phyloP scores from a whole-genome alignment of 2,113 vertebrate genomes.

The Pipa parva region DNA sequence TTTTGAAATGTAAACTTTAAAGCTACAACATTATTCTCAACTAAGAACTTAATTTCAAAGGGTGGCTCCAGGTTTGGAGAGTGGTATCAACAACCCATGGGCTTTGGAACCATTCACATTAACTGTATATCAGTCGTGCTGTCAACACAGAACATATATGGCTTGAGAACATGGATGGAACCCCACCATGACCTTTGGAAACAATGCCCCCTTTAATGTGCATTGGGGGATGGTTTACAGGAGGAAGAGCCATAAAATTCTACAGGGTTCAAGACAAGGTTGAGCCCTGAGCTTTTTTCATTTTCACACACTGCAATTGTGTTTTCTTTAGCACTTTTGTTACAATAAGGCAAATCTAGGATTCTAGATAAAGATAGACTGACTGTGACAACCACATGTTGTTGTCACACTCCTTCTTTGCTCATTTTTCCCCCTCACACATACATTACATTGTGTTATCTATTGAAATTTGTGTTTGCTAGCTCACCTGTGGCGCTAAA shows the following conservation, averaged over 20 bases:
- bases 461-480: not conserved
- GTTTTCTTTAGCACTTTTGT: conserved; percentile 68
- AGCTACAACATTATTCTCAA: no score
- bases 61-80: no score
- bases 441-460: not conserved
- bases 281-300: conserved; percentile 70
- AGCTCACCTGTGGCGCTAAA: not conserved
- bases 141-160: conserved; percentile 66
- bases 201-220: conserved; percentile 87
- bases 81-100: no score
- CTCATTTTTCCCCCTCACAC: not conserved
- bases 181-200: conserved; percentile 80
- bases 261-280: conserved; percentile 82
- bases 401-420: conserved; percentile 8
- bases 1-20: no score
- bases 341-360: conserved; percentile 64
- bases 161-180: conserved; percentile 78
- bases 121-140: conserved; percentile 46
- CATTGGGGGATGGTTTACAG: conserved; percentile 60
- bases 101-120: not conserved
- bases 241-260: conserved; percentile 67
- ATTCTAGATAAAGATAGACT: conserved; percentile 44
- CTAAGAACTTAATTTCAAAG: no score
- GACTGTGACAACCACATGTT: conserved; percentile 34
- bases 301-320: conserved; percentile 62